A percentile compares a stretch with the other conserved stretches of the same genome.
Conservation (phyloP, 1,140 invertebrate genomes). For the Micrasema longulum region DNA sequence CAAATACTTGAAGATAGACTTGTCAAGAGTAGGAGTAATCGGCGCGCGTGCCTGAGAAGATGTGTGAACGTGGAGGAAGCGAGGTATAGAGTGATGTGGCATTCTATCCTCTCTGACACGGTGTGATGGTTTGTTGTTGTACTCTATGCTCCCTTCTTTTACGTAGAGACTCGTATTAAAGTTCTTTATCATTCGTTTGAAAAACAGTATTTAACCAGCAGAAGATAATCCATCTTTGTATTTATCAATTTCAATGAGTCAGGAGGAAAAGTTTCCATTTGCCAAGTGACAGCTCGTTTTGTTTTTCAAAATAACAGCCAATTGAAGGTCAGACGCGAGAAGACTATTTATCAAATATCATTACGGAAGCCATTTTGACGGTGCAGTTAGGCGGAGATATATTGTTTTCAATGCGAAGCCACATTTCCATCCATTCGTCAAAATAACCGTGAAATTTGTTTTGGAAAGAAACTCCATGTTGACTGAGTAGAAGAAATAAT, state of each 20-base stretch:
- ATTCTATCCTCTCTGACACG: no score
- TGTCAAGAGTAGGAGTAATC: no score
- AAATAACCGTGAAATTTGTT: slow-evolving; percentile 48
- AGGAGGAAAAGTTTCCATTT: slow-evolving; percentile 10
- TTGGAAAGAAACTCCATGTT: slow-evolving; percentile 22
- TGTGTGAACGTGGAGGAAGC: no score
- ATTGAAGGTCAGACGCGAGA: slow-evolving; percentile 22
- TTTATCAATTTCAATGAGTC: slow-evolving; percentile 16
- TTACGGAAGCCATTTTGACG: slow-evolving; percentile 20
- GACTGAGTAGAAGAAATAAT: slow-evolving; percentile 31
- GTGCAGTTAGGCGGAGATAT: slow-evolving; percentile 27
- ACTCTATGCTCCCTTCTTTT: no score
- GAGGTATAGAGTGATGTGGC: no score
- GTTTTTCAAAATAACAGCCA: slow-evolving; percentile 12
- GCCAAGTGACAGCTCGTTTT: slow-evolving; percentile 17
- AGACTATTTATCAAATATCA: slow-evolving; percentile 37
- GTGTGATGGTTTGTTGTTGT: no score
- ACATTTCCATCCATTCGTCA: slow-evolving; percentile 39
- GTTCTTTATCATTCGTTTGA: no score
- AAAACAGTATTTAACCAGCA: no score
- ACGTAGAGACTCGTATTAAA: no score
- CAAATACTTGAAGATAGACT: no score
- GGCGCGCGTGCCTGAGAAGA: no score
- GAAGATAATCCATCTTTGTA: slow-evolving; percentile 13
- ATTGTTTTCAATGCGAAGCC: slow-evolving; percentile 36